Base-by-base conservation (phyloP, 1,140 invertebrate genomes). In the Drosophila erecta region DNA sequence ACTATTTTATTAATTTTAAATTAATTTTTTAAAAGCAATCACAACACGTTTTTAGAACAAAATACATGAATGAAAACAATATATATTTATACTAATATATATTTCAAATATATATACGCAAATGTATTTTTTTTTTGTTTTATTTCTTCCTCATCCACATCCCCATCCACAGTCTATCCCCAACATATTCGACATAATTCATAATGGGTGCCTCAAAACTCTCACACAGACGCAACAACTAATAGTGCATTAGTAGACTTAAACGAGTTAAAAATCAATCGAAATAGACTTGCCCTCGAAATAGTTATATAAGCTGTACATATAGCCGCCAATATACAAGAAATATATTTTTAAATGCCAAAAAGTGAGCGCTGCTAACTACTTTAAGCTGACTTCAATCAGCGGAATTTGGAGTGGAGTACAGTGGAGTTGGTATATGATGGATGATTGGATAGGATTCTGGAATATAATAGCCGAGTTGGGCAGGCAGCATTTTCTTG, bases 321-420 rank as follows among this genome's bases (percentile, higher is more conserved):
- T 67, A 76, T 76, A 74, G 62, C 50, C 43, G 55, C 70, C 54
- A 54, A 72, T 54, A 77, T 67, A 84, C 58, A 72, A 84, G 49
- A 71, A 60, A 78, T 83, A 85, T 85, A 78, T 81, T 86, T 86
- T 87, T 87, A 83, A 86, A 86, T 76, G 83, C 84, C 84, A 85
- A 79, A 57, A 50, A 46, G 33, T 33, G 51, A 53, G 76, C 71
- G 83, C 75, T 83, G 81, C 79, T 76, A 79, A 87, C 47, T 76
- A 79, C 37, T 76, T 65, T 76, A 87, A 69, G 75, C 74, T 43
- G 15, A 76, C 41, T 53, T 57, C 43, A 76, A 62, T 70, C 55
- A 55, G 64, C 24, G 27, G 44, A 14, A 57, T 30, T n/a, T 35
- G 7, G 10, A 40, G 17, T 20, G n/a, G 1, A 24, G 17, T 27